These are phyloP conservation scores for Netelia melanura DNA, from an alignment of 2,888 invertebrate species.

Conservation along the genomic window DNA sequence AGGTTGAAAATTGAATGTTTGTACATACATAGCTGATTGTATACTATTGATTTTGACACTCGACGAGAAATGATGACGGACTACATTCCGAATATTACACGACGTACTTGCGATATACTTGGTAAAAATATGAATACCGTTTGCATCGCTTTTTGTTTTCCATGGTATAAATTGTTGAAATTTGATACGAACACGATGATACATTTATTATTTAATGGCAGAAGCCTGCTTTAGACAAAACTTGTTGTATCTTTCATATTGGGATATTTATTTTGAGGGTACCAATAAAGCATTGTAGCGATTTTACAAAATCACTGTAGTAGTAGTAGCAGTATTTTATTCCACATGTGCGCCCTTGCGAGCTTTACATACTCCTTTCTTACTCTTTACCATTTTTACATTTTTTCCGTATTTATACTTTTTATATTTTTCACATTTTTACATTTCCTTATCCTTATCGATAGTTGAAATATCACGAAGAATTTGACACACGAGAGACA, in stretches of 20 bases:
- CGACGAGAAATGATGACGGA: conserved; percentile 15
- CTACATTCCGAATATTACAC: conserved; percentile 2
- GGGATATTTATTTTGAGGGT: conserved; percentile 48
- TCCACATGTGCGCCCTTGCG: conserved; percentile 85
- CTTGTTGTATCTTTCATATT: conserved; percentile 36
- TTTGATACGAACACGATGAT: background rate
- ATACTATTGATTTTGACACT: conserved; percentile 24
- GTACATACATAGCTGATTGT: conserved; percentile 38
- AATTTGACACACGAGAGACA: background rate
- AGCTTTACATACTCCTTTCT: no score
- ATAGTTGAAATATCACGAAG: conserved; percentile 8
- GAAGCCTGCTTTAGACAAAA: conserved; percentile 8
- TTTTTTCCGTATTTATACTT: no score
- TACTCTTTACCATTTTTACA: no score
- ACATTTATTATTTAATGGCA: conserved; percentile 8
- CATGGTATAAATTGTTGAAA: background rate
- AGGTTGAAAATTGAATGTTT: conserved; percentile 72
- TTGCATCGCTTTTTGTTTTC: background rate
- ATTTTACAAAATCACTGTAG: conserved; percentile 47
- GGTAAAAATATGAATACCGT: no score
- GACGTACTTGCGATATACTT: background rate
- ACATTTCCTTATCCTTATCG: conserved; percentile 80
- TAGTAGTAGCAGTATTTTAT: conserved; percentile 69
- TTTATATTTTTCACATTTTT: no score
- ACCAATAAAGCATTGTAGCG: conserved; percentile 33